Conservation (phyloP, 2,797 vertebrate genomes). For the Sebastolobus alascanus region DNA sequence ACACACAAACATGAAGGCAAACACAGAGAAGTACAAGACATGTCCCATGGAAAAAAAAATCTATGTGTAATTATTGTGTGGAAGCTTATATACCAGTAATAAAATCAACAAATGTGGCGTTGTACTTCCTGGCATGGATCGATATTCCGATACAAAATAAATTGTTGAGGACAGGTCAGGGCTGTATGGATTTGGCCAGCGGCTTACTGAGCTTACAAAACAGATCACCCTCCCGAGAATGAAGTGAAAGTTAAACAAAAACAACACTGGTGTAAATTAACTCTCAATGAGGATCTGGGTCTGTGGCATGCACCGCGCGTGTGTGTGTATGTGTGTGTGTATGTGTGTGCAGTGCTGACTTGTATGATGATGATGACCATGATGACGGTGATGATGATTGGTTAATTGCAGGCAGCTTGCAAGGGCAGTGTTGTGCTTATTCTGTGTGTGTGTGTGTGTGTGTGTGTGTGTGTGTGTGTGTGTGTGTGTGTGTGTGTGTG, state of each 20-base stretch:
- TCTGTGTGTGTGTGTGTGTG: slow-evolving; percentile 1
- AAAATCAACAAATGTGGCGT: slow-evolving; percentile 9
- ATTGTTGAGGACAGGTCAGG: slow-evolving; percentile 35
- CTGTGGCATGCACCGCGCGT: slow-evolving; percentile 49
- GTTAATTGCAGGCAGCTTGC: slow-evolving; percentile 86
- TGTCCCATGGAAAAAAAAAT: background rate
- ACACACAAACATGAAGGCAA: slow-evolving; percentile 6
- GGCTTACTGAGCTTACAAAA: slow-evolving; percentile 48
- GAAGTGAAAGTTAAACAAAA: slow-evolving; percentile 69
- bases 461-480: slow-evolving; percentile 6
- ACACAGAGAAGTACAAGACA: background rate
- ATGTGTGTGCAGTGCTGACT: slow-evolving; percentile 33
- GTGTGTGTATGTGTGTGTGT: slow-evolving; percentile 54
- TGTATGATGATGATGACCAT: slow-evolving; percentile 67
- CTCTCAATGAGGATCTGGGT: slow-evolving; percentile 54
- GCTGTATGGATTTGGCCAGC: slow-evolving; percentile 30
- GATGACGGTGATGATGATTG: slow-evolving; percentile 81
- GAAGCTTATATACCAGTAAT: background rate
- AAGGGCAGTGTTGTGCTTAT: slow-evolving; percentile 60
- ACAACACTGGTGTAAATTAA: slow-evolving; percentile 80
- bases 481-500: slow-evolving; percentile 14
- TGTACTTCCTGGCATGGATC: background rate
- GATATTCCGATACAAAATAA: slow-evolving; percentile 11
- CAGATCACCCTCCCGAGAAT: slow-evolving; percentile 55
- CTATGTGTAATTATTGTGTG: background rate